Evolutionary conservation across 2,113 vertebrate species (phyloP).

Genomic region (Phodopus roborovskii): DNA sequence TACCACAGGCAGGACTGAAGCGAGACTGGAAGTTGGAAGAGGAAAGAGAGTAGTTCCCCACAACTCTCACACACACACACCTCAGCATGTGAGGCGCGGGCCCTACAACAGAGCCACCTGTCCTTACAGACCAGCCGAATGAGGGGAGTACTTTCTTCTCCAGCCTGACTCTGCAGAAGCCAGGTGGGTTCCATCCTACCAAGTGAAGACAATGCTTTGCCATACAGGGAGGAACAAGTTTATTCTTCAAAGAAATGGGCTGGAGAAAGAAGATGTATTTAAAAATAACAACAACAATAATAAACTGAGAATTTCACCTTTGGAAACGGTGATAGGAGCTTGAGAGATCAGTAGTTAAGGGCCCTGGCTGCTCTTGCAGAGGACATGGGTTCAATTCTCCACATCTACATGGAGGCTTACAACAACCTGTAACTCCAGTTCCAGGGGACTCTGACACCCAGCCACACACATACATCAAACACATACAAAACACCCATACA

Average conservation of each 20-base stretch:
- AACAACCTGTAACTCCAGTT: neutral
- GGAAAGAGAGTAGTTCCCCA: neutral
- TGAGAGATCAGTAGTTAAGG: neutral
- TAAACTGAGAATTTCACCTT: neutral
- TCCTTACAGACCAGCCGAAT: no score
- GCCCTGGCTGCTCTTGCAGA: neutral
- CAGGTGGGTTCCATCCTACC: neutral
- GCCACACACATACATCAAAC: neutral
- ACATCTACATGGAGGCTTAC: neutral
- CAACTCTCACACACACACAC: neutral
- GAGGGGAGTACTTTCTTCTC: neutral
- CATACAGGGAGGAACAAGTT: neutral
- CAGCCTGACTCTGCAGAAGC: neutral
- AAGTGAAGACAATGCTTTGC: neutral
- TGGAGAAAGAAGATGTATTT: neutral
- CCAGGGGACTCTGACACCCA: neutral
- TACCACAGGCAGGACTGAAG: neutral
- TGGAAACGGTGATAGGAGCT: neutral
- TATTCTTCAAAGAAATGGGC: neutral
- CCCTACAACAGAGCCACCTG: neutral
- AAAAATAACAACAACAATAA: neutral
- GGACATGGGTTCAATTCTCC: no score
- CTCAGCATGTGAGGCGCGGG: neutral
- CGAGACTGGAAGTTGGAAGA: neutral
- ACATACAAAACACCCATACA: neutral